Evolutionary conservation across 2,113 vertebrate species (phyloP).

Genomic region (human (Homo sapiens)): DNA sequence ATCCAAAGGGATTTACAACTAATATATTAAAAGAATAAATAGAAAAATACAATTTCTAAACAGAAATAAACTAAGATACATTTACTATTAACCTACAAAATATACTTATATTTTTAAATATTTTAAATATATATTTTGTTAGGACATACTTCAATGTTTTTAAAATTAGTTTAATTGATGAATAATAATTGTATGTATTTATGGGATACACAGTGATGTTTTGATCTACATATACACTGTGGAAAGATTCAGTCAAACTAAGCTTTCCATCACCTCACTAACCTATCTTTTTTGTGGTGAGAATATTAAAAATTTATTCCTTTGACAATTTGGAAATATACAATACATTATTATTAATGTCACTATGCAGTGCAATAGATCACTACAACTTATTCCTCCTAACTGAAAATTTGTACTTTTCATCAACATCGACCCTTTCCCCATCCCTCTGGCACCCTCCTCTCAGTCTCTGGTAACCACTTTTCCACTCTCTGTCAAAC

Average conservation of each 20-base stretch:
- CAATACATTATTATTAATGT: not conserved
- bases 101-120: not conserved
- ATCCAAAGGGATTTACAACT: not conserved
- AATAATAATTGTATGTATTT: not conserved
- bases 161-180: not conserved
- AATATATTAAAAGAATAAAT: not conserved
- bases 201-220: not conserved
- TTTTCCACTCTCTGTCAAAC: not conserved
- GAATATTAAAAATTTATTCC: not conserved
- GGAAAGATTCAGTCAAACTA: not conserved
- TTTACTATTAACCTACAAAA: not conserved
- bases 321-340: not conserved
- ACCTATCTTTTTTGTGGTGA: not conserved
- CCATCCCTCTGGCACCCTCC: not conserved
- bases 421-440: not conserved
- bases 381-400: not conserved
- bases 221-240: not conserved
- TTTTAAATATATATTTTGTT: slow-evolving; percentile 15
- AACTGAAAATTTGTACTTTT: not conserved
- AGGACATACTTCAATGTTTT: not conserved
- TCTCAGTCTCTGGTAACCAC: not conserved
- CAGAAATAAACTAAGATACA: not conserved
- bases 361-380: not conserved
- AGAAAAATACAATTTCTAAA: not conserved
- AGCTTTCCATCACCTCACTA: not conserved